A percentile compares a stretch with the other conserved stretches of the same genome.
phyloP scores from a whole-genome alignment of 1,140 invertebrate species.

The Scylla paramamosain region DNA sequence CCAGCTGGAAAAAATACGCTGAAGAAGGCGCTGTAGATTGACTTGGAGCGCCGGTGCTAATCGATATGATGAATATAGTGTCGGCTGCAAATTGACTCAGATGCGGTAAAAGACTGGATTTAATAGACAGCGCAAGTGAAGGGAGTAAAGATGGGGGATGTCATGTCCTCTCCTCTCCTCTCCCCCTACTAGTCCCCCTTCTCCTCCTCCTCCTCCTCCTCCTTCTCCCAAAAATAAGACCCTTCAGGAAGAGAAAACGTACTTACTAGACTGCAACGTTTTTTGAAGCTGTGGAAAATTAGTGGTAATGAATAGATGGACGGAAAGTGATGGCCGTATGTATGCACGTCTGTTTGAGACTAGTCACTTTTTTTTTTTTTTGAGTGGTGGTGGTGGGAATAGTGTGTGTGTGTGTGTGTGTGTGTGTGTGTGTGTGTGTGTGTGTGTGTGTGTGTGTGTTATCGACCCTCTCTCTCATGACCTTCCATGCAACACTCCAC shows the following conservation, averaged over 20 bases:
- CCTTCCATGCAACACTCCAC: neutral
- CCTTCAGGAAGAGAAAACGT: neutral
- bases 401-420: too few relatives aligned
- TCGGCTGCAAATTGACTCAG: neutral
- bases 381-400: neutral
- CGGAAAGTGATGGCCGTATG: neutral
- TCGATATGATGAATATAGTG: conserved; percentile 12
- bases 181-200: neutral
- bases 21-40: neutral
- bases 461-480: neutral
- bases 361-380: neutral
- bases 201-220: conserved; percentile 7
- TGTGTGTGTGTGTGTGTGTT: neutral
- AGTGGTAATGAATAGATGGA: conserved; percentile 15
- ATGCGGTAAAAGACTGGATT: neutral
- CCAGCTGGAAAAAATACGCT: neutral
- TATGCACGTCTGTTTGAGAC: neutral
- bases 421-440: too few relatives aligned
- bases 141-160: neutral
- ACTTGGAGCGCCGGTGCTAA: neutral
- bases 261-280: neutral
- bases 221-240: neutral
- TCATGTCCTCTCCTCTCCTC: neutral
- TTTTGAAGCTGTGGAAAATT: neutral
- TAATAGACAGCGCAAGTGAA: neutral